Conservation (phyloP, 2,888 invertebrate genomes). For the Caenorhabditis afra region DNA sequence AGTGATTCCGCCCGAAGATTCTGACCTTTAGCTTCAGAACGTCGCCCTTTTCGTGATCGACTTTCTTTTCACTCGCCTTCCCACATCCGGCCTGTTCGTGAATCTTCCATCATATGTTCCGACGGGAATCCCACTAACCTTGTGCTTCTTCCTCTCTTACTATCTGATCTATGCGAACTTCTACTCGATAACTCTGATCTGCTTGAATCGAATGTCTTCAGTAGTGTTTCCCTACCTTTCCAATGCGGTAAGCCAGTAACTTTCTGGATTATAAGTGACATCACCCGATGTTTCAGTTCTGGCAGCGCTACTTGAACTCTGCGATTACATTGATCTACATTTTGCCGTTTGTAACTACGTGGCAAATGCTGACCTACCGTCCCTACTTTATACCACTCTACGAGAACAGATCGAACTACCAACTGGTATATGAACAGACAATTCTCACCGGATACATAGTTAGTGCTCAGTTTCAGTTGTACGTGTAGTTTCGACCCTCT, state of each 20-base stretch:
- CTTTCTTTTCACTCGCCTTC: slow-evolving; percentile 38
- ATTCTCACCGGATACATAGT: too few relatives aligned
- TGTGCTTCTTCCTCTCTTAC: slow-evolving; percentile 43
- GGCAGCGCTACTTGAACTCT: slow-evolving; percentile 1
- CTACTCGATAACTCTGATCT: slow-evolving; percentile 42
- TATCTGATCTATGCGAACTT: slow-evolving; percentile 52
- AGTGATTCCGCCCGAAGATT: too few relatives aligned
- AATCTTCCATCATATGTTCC: slow-evolving; percentile 32
- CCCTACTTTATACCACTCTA: slow-evolving; percentile 31
- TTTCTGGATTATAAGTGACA: not conserved
- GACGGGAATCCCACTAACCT: slow-evolving; percentile 12
- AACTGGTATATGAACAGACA: slow-evolving; percentile 36
- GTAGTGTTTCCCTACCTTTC: slow-evolving; percentile 44
- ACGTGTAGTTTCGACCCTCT: too few relatives aligned
- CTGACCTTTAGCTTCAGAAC: too few relatives aligned
- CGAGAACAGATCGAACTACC: slow-evolving; percentile 29
- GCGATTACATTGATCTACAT: slow-evolving; percentile 29
- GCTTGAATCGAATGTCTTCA: slow-evolving; percentile 53
- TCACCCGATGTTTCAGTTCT: slow-evolving; percentile 40
- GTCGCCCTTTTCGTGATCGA: slow-evolving; percentile 44
- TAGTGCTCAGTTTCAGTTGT: too few relatives aligned
- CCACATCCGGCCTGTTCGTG: slow-evolving; percentile 43
- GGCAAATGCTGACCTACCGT: slow-evolving; percentile 50
- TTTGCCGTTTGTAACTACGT: slow-evolving; percentile 31
- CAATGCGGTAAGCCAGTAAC: slow-evolving; percentile 7